These are phyloP conservation scores for Desoria tigrina DNA, from an alignment of 2,888 invertebrate genomes.

Conservation along the genomic window DNA sequence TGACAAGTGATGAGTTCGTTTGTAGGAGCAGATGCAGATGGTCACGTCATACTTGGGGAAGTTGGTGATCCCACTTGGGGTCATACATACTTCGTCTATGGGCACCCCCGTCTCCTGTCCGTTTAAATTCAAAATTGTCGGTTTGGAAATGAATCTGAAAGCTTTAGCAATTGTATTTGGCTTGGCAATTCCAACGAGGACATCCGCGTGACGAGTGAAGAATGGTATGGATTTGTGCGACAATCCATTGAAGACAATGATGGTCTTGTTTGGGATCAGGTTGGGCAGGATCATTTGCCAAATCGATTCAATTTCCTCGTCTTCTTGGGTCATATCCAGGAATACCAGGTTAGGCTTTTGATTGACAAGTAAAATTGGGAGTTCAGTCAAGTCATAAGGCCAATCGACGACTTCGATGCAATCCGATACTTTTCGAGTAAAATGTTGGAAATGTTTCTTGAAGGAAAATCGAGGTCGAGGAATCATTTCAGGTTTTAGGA, in stretches of 20 bases:
- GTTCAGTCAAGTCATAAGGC: slow-evolving; percentile 33
- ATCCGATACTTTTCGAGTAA: neutral
- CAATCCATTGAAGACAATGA: slow-evolving; percentile 39
- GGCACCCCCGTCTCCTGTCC: no score
- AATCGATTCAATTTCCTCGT: slow-evolving; percentile 32
- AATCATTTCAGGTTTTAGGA: neutral
- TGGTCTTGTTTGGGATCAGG: slow-evolving; percentile 30
- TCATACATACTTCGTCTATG: no score
- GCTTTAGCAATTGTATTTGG: slow-evolving; percentile 39
- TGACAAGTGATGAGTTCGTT: slow-evolving; percentile 38
- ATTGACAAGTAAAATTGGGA: slow-evolving; percentile 31
- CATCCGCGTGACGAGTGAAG: slow-evolving; percentile 31
- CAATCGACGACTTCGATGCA: slow-evolving; percentile 29
- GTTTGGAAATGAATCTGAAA: slow-evolving; percentile 22
- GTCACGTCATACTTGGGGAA: slow-evolving; percentile 35
- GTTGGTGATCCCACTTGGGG: neutral
- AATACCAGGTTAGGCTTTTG: slow-evolving; percentile 31
- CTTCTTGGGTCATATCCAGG: slow-evolving; percentile 41
- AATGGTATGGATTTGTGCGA: slow-evolving; percentile 28
- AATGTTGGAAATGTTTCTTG: slow-evolving; percentile 16
- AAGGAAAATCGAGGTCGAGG: slow-evolving; percentile 25
- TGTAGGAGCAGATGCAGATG: slow-evolving; percentile 39
- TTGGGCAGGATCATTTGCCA: slow-evolving; percentile 31
- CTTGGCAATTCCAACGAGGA: slow-evolving; percentile 28
- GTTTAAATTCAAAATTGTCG: neutral